A percentile compares a stretch with the other conserved stretches of the same genome.
phyloP scores from a whole-genome alignment of 2,888 invertebrate species.

The Ferrisia virgata region DNA sequence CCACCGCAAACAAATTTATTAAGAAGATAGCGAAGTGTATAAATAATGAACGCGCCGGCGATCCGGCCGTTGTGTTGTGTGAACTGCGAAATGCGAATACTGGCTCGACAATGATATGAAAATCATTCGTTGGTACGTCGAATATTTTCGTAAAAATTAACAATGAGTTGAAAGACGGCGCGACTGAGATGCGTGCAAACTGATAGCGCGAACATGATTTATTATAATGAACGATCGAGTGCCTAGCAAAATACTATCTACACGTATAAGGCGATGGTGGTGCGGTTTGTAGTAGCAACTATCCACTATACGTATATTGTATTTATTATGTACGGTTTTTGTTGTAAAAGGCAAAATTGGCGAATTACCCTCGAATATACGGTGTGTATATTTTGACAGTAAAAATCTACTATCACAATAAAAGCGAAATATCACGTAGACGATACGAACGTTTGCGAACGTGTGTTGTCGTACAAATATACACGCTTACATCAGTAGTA shows the following conservation, averaged over 20 bases:
- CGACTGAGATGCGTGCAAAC: background rate
- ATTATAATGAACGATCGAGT: background rate
- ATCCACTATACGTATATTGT: background rate
- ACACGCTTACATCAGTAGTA: background rate
- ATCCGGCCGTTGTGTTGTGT: background rate
- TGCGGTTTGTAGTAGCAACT: conserved; percentile 40
- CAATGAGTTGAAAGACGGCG: background rate
- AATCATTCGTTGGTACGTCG: background rate
- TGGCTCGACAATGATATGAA: background rate
- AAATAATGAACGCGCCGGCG: background rate
- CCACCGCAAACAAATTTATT: background rate
- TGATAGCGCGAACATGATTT: conserved; percentile 45
- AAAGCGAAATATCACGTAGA: background rate
- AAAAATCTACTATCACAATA: background rate
- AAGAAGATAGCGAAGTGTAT: background rate
- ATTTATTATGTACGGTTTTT: no score
- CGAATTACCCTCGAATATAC: conserved; percentile 21
- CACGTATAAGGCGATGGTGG: background rate
- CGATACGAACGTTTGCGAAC: background rate
- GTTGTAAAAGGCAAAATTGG: conserved; percentile 33
- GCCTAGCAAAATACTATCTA: no score
- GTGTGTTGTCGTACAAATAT: background rate
- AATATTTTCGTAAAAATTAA: conserved; percentile 22
- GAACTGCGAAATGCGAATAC: no score
- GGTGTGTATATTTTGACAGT: background rate